phyloP scores from a whole-genome alignment of 2,113 vertebrate genomes.

The Tachysurus fulvidraco region DNA sequence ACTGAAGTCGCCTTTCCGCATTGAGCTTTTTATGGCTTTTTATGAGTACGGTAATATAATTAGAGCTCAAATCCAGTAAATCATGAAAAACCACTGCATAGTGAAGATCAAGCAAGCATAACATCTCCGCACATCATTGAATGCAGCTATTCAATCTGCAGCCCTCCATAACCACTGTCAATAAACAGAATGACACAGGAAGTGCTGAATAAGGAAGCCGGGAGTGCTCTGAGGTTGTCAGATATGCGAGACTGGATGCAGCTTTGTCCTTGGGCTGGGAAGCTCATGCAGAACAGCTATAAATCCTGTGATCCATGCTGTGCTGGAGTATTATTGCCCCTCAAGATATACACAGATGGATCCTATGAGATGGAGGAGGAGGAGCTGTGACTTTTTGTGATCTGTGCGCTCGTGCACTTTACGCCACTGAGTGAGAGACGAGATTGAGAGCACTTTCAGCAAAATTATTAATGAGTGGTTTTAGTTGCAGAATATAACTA shows the following conservation, averaged over 20 bases:
- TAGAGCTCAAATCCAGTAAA: constrained; percentile 8
- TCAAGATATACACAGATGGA: constrained; percentile 25
- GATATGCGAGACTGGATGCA: constrained; percentile 38
- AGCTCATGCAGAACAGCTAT: constrained; percentile 32
- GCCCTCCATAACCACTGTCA: constrained; percentile 11
- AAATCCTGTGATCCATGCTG: constrained; percentile 45
- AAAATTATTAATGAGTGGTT: constrained; percentile 12
- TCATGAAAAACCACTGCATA: background rate
- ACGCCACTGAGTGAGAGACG: background rate
- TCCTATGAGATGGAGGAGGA: constrained; percentile 28
- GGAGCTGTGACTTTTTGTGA: constrained; percentile 17
- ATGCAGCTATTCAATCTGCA: background rate
- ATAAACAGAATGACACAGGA: constrained; percentile 27
- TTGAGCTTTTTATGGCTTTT: constrained; percentile 28
- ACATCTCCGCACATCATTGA: constrained; percentile 17
- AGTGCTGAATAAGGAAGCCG: constrained; percentile 42
- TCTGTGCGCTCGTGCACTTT: constrained; percentile 9
- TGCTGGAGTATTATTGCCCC: constrained; percentile 26
- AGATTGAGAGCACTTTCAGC: background rate
- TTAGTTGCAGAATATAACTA: background rate
- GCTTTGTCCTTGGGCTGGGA: constrained; percentile 56
- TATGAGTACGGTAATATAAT: background rate
- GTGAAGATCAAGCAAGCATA: constrained; percentile 12
- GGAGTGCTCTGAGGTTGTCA: constrained; percentile 17
- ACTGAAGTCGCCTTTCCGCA: background rate